Base-by-base conservation (phyloP, 2,888 invertebrate genomes). In the Phorcus lineatus region DNA sequence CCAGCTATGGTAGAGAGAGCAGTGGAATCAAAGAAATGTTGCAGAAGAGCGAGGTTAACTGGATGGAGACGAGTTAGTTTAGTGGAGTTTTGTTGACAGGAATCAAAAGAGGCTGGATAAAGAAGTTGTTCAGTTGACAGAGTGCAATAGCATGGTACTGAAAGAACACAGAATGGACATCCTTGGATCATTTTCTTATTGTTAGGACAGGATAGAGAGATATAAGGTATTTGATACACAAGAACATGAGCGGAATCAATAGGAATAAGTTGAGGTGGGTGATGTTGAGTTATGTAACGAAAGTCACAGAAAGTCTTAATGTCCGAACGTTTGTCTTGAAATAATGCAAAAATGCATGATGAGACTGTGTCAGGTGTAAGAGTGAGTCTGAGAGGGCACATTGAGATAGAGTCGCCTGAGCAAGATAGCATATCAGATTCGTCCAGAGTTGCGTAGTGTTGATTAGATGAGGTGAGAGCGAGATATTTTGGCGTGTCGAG, bases 11-110 rank as follows among this genome's bases (percentile, higher is more conserved):
- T 66, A 28, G 66, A 66, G 28, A 66, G 66, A 66, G 66, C 66
- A 66, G 24, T 24, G 66, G 66, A 22, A 66, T 66, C 66, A 24
- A 66, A 66, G 66, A 66, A 66, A 24, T 66, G 66, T 66, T 66
- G 66, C 3, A 66, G 22, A 24, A 66, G 28, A 24, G 66, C 66
- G 19, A 66, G 66, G 22, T 66, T 66, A 24, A 66, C 66, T 24
- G 19, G 66, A 3, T 66, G 66, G 22, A 66, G 66, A 17, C 22
- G 24, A 16, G 66, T 22, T 19, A 66, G 7, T 6, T 66, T 2
- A 24, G 66, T 66, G 36, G 36, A 36, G 16, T 22, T 24, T 2
- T 66, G 22, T 24, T 17, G 16, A 17, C 66, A 66, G 6, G 66
- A 66, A 66, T 28, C 66, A 66, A 66, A 66, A 6, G 66, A 28